Percentiles rank a stretch among this genome's conserved stretches.
Conservation (phyloP, 2,113 vertebrate genomes). For the Chionomys nivalis region DNA sequence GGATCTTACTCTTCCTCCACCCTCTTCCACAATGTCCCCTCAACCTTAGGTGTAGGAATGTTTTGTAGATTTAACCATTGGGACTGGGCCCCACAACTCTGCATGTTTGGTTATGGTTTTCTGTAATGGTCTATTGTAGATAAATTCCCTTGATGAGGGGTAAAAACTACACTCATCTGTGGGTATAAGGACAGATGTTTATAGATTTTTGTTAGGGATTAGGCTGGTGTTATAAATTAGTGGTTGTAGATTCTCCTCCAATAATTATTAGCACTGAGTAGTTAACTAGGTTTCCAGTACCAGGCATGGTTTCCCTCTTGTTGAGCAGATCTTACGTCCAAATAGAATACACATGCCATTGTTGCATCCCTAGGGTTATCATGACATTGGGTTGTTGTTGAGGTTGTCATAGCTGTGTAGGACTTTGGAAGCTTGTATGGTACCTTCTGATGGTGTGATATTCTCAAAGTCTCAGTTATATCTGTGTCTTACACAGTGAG, state of each 20-base stretch:
- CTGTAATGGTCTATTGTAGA: background rate
- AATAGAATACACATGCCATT: background rate
- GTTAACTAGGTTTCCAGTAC: background rate
- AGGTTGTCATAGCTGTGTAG: background rate
- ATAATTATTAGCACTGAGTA: background rate
- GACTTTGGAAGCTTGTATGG: background rate
- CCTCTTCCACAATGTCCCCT: background rate
- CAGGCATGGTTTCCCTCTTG: background rate
- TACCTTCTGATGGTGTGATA: background rate
- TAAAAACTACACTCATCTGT: background rate
- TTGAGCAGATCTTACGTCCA: background rate
- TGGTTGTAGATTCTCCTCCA: background rate
- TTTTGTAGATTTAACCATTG: background rate
- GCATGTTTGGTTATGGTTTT: background rate
- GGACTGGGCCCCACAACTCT: background rate
- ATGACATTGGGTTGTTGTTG: background rate
- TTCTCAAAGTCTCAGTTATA: background rate
- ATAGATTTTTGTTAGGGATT: background rate
- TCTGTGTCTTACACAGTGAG: background rate
- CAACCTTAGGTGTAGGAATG: background rate
- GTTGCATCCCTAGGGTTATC: too few species aligned
- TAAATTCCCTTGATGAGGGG: background rate
- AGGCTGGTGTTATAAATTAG: background rate
- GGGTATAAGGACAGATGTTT: background rate
- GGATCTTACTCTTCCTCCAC: background rate